Conservation (phyloP, 92 coral and sea anemone genomes). For the Plumapathes pennacea region DNA sequence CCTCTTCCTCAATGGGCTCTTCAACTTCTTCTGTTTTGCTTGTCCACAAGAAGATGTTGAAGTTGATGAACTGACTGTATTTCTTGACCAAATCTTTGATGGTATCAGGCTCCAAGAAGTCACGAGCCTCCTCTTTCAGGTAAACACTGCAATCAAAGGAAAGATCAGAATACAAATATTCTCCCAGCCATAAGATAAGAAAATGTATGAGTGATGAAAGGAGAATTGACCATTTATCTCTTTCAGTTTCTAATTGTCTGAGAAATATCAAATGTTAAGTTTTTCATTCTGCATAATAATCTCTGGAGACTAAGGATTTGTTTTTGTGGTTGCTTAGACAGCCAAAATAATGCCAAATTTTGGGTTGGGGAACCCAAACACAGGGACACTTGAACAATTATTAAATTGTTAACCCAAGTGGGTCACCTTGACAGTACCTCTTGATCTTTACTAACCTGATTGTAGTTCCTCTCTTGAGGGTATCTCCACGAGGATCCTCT, state of each 20-base stretch:
- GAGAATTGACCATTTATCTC: no score
- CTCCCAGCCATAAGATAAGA: no score
- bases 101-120: conserved; percentile 92
- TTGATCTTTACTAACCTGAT: conserved; percentile 88
- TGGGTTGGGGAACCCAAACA: no score
- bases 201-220: no score
- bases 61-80: conserved; percentile 99
- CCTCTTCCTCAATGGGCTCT: conserved; percentile 94
- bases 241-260: background rate
- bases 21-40: conserved; percentile 95
- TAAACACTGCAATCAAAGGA: conserved; percentile 58
- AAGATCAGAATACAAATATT: no score
- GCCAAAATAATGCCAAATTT: no score
- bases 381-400: no score
- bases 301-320: no score
- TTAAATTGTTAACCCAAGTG: no score
- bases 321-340: no score
- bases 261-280: background rate
- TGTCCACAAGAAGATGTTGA: conserved; percentile 97
- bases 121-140: conserved; percentile 95
- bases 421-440: no score
- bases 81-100: conserved; percentile 92
- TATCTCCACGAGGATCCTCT: conserved; percentile 94
- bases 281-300: no score
- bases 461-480: conserved; percentile 95